A percentile compares a stretch with the other conserved stretches of the same genome.
These are phyloP conservation scores for Watsonalla cultraria DNA, from an alignment of 2,888 invertebrate genomes.

Conservation along the genomic window DNA sequence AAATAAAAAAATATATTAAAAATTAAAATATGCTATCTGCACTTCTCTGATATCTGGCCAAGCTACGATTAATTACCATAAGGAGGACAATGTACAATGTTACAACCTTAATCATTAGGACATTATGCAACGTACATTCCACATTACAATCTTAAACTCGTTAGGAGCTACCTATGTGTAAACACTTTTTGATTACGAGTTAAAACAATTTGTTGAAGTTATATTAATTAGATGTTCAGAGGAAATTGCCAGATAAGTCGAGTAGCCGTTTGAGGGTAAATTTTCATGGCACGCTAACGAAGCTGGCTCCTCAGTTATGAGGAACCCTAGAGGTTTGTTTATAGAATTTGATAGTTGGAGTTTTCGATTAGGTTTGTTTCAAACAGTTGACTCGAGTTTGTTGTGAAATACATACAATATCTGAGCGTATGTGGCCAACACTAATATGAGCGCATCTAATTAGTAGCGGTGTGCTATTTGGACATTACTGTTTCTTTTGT, in stretches of 20 bases:
- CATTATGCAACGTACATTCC: neutral
- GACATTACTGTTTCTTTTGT: too few relatives aligned
- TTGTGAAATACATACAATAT: neutral
- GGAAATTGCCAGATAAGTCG: slow-evolving; percentile 1
- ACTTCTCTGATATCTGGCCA: too few relatives aligned
- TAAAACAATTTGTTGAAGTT: slow-evolving; percentile 26
- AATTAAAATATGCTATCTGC: too few relatives aligned
- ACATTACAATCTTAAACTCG: neutral
- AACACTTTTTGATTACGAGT: slow-evolving; percentile 34
- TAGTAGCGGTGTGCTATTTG: too few relatives aligned
- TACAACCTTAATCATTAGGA: too few relatives aligned
- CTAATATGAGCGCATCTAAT: too few relatives aligned
- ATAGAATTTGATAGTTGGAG: neutral
- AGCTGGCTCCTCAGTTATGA: neutral
- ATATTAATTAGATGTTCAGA: slow-evolving; percentile 25
- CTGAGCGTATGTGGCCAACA: neutral
- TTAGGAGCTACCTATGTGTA: slow-evolving; percentile 8
- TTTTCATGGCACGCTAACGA: slow-evolving; percentile 2
- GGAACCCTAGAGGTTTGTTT: neutral
- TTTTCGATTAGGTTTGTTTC: neutral
- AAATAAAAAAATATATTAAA: too few relatives aligned
- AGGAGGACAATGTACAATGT: too few relatives aligned
- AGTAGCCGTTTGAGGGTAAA: slow-evolving; percentile 1
- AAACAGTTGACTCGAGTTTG: neutral
- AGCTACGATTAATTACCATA: too few relatives aligned